These are phyloP conservation scores for Sinotaia quadrata DNA, from an alignment of 2,888 invertebrate genomes.

Conservation along the genomic window DNA sequence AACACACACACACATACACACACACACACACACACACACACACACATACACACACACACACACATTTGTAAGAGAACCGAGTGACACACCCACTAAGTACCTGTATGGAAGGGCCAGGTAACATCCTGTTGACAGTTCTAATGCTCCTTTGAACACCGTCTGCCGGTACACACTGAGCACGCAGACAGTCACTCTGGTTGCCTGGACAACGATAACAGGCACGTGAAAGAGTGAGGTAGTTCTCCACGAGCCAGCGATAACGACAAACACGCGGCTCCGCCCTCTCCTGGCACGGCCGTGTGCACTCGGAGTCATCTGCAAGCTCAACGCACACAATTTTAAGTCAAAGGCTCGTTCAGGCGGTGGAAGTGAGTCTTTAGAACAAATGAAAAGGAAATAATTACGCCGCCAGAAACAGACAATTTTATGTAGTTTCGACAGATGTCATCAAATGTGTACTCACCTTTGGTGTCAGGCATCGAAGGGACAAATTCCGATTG, in stretches of 20 bases:
- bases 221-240: conserved; percentile 87
- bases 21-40: background rate
- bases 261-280: conserved; percentile 79
- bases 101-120: conserved; percentile 86
- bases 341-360: too few species aligned
- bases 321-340: too few species aligned
- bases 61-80: background rate
- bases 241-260: conserved; percentile 83
- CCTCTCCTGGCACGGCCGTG: conserved; percentile 77
- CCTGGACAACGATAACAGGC: conserved; percentile 85
- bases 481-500: too few species aligned
- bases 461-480: too few species aligned
- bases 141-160: conserved; percentile 86
- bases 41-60: background rate
- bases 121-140: conserved; percentile 83
- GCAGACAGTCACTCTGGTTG: conserved; percentile 82
- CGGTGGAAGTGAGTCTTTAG: too few species aligned
- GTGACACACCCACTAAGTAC: conserved; percentile 30
- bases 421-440: too few species aligned
- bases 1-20: conserved; percentile 1
- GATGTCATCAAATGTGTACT: too few species aligned
- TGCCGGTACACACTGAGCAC: conserved; percentile 86
- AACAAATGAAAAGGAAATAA: too few species aligned
- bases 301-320: conserved; percentile 78
- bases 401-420: too few species aligned